Percentiles rank a stretch among this genome's conserved stretches.
Evolutionary conservation across 2,113 vertebrate species (phyloP).

Genomic region (Rafetus swinhoei): DNA sequence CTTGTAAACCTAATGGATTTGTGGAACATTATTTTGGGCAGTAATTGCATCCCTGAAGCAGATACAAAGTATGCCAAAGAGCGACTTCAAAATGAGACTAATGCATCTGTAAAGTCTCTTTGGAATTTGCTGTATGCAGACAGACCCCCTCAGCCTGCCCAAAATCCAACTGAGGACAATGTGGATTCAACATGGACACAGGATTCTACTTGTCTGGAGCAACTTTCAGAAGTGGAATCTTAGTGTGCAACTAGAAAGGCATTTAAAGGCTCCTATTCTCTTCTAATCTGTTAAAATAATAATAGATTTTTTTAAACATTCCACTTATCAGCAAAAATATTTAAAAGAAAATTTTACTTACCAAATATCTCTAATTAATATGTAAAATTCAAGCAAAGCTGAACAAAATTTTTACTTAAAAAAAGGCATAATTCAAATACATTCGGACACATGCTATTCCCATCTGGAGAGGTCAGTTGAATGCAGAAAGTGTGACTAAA

Average conservation of each 20-base stretch:
- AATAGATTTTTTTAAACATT: background rate
- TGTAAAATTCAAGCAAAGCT: background rate
- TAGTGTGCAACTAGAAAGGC: background rate
- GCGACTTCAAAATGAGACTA: background rate
- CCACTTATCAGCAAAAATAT: background rate
- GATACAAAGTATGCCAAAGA: background rate
- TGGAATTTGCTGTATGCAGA: background rate
- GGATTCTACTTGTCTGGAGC: accelerated
- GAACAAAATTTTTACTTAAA: slow-evolving; percentile 1
- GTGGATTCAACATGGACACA: background rate
- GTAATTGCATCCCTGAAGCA: too few relatives aligned
- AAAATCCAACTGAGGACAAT: background rate
- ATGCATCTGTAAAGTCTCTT: background rate
- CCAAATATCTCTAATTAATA: background rate
- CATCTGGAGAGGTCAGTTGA: slow-evolving; percentile 55
- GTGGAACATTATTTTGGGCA: background rate
- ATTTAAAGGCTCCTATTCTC: background rate
- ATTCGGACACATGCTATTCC: background rate
- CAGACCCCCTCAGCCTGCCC: background rate
- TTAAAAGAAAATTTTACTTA: slow-evolving; percentile 2
- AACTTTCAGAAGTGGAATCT: background rate
- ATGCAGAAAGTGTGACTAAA: slow-evolving; percentile 23
- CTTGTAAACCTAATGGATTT: background rate
- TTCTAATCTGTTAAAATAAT: background rate
- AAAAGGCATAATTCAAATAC: background rate